phyloP scores from a whole-genome alignment of 1,140 invertebrate genomes.

The Penaeus vannamei region DNA sequence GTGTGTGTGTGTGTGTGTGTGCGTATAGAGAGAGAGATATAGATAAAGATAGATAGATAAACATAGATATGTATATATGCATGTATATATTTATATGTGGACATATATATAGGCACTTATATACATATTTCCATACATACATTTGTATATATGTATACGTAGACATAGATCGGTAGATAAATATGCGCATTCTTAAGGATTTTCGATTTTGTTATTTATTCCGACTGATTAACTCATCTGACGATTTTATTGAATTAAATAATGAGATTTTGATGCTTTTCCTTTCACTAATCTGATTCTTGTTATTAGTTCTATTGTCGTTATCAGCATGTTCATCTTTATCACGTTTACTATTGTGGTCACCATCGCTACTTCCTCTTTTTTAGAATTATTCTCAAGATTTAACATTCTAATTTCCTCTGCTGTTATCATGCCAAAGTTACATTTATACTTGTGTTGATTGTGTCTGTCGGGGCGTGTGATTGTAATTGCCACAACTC shows the following conservation, averaged over 20 bases:
- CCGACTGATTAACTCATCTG: too few species aligned
- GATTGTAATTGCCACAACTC: too few species aligned
- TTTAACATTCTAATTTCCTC: too few species aligned
- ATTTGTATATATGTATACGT: not conserved
- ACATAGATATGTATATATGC: not conserved
- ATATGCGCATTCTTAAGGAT: not conserved
- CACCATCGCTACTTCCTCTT: not conserved
- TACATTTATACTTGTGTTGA: too few species aligned
- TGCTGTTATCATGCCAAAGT: too few species aligned
- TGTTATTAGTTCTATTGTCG: not conserved
- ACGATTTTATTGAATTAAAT: too few species aligned
- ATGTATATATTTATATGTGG: not conserved
- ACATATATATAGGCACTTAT: conserved; percentile 11
- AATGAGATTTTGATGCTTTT: not conserved
- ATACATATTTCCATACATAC: conserved; percentile 9
- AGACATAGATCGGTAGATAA: not conserved
- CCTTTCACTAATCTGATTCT: not conserved
- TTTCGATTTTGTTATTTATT: not conserved
- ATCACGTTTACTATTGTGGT: not conserved
- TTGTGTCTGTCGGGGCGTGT: too few species aligned
- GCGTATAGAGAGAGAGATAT: not conserved
- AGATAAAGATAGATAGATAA: not conserved
- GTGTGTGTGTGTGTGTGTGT: not conserved
- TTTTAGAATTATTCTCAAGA: too few species aligned
- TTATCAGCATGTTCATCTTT: not conserved